A percentile compares a stretch with the other conserved stretches of the same genome.
Conservation (phyloP, 1,140 invertebrate genomes). For the Trachymyrmex cornetzi region DNA sequence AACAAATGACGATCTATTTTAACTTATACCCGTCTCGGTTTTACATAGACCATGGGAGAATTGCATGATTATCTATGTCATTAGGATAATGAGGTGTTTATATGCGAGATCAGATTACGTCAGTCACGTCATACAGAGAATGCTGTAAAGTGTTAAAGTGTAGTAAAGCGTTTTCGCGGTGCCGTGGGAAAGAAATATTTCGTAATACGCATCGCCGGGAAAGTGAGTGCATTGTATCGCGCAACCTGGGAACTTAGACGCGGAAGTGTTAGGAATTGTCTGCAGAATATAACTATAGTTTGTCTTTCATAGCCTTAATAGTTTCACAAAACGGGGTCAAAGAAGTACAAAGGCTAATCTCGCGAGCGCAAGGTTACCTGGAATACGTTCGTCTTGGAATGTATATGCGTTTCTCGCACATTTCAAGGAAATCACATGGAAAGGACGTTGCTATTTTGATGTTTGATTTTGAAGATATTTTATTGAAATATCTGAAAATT, state of each 20-base stretch:
- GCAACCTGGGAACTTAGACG: conserved; percentile 29
- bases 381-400: conserved; percentile 8
- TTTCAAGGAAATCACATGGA: background rate
- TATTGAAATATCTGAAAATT: no score
- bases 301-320: conserved; percentile 19
- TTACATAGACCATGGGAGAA: background rate
- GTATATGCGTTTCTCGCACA: background rate
- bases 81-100: conserved; percentile 14
- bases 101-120: conserved; percentile 27
- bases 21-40: background rate
- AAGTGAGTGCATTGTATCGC: conserved; percentile 50
- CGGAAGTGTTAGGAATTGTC: conserved; percentile 41
- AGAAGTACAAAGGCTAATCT: conserved; percentile 18
- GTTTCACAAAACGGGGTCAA: conserved; percentile 30
- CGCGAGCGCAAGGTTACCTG: background rate
- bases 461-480: no score
- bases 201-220: conserved; percentile 54
- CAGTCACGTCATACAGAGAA: conserved; percentile 8
- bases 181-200: conserved; percentile 66
- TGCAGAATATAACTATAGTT: conserved; percentile 33
- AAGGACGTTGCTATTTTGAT: background rate
- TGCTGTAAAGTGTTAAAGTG: conserved; percentile 36
- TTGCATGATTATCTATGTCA: conserved; percentile 4
- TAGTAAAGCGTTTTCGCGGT: conserved; percentile 53
- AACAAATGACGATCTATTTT: background rate